Evolutionary conservation across 2,113 vertebrate species (phyloP), one percentile per base, ranked within the genome.

Genomic region (Caretta caretta): DNA sequence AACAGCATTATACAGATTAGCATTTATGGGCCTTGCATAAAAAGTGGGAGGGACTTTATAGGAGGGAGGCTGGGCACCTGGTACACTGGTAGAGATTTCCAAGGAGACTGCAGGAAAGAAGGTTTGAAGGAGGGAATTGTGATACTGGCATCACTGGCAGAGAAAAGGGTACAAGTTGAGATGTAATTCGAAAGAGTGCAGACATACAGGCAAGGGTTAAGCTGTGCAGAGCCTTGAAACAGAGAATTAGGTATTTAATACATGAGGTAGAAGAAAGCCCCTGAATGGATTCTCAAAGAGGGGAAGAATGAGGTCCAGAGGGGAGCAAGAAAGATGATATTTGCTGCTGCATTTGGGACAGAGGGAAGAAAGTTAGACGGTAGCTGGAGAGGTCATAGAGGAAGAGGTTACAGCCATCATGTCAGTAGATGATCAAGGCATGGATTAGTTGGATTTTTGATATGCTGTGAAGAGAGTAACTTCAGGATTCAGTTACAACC

Each of bases 31-130:
- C 72, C 10, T 27, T 87, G 5, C 83, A 35, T 72, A 54, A 83
- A 20, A 51, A 85, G 13, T 2, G 17, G 65, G 4, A 87, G 0
- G 8, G 56, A 50, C 87, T 49, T 38, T 11, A 91, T 88, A 91
- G 24, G 4, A 62, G 6, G 56, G 1, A 83, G 10, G 22, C 8
- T 0, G 0, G 4, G 2, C 25, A 90, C 3, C 2, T 5, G 2
- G 17, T 76, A 5, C 20, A 38, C 38, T 12, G 10, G 11, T 38
- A 76, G 19, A 46, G 22, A 76, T 38, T 42, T 46, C 38, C 38
- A 76, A 76, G 82, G 0, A 5, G 82, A 29, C 7, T 53, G 3
- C 12, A 38, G 49, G 49, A 38, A 35, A 49, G 13, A 65, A 16
- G 5, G 0, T 16, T 35, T 6, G 20, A 38, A 83, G 88, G 31